A percentile compares a stretch with the other conserved stretches of the same genome.
These are phyloP conservation scores for Falcaria lacertinaria DNA, from an alignment of 2,888 invertebrate genomes.

Conservation along the genomic window DNA sequence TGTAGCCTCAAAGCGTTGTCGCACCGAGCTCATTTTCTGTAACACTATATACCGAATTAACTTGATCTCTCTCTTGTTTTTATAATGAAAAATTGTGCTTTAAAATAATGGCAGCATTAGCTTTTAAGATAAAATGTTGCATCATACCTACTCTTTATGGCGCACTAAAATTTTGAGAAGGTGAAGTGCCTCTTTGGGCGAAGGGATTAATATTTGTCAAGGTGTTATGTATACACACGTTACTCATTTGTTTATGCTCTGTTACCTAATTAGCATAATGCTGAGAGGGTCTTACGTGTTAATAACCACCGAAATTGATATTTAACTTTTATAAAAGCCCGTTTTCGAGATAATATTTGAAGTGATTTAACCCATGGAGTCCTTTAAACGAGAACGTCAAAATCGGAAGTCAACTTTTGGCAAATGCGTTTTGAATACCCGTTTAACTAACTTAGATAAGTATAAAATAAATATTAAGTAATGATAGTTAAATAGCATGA, in stretches of 20 bases:
- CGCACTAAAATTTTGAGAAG: background rate
- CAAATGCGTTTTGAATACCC: too few species aligned
- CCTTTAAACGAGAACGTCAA: too few species aligned
- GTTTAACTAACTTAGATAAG: too few species aligned
- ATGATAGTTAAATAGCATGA: too few species aligned
- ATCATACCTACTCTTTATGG: background rate
- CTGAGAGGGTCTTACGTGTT: too few species aligned
- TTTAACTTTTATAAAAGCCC: too few species aligned
- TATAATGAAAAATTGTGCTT: background rate
- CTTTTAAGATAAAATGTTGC: background rate
- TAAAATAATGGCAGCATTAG: conserved; percentile 1
- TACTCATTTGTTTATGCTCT: background rate
- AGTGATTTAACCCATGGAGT: too few species aligned
- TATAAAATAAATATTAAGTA: too few species aligned
- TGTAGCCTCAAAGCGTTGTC: too few species aligned
- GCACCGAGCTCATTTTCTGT: conserved; percentile 12
- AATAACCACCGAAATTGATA: background rate
- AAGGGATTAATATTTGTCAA: background rate
- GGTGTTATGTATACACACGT: background rate
- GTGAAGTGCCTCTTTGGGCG: background rate
- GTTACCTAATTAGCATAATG: background rate
- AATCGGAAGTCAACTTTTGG: too few species aligned
- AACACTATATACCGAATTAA: background rate
- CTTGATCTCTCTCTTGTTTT: background rate
- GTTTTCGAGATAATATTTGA: too few species aligned